These are phyloP conservation scores for Litoditis marina DNA, from an alignment of 2,888 invertebrate genomes.

Conservation along the genomic window DNA sequence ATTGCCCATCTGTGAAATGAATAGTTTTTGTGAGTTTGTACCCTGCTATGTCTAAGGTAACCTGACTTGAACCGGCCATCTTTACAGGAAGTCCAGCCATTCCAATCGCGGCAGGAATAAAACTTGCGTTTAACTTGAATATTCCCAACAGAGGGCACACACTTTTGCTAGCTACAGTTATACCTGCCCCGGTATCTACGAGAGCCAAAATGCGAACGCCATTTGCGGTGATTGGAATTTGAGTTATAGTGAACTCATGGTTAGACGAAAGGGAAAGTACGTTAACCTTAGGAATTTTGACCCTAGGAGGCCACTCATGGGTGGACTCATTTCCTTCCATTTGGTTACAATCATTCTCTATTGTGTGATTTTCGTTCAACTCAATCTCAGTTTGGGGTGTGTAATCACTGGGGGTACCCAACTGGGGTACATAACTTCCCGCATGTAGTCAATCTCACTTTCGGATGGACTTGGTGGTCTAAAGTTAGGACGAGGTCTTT, in stretches of 20 bases:
- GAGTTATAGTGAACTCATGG: slow-evolving; percentile 5
- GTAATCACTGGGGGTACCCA: too few relatives aligned
- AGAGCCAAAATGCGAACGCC: slow-evolving; percentile 6
- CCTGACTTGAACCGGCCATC: slow-evolving; percentile 6
- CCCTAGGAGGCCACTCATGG: too few relatives aligned
- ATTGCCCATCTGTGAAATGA: not conserved
- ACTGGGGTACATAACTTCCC: too few relatives aligned
- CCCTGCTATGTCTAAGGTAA: slow-evolving; percentile 7
- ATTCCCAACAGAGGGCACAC: not conserved
- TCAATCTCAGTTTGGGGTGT: too few relatives aligned
- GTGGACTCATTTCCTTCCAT: too few relatives aligned
- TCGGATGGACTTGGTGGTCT: too few relatives aligned
- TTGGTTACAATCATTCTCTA: too few relatives aligned
- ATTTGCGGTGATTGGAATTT: slow-evolving; percentile 8
- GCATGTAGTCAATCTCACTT: too few relatives aligned
- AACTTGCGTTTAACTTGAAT: not conserved
- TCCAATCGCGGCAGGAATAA: not conserved
- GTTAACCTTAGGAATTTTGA: too few relatives aligned
- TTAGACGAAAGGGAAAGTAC: too few relatives aligned
- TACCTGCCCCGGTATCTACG: slow-evolving; percentile 14
- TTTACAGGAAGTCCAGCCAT: slow-evolving; percentile 6
- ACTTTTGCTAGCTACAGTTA: not conserved
- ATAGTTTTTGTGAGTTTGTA: not conserved
- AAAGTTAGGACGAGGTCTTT: too few relatives aligned
- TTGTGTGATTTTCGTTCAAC: too few relatives aligned